Evolutionary conservation across 1,140 invertebrate genomes (phyloP).

Genomic region (Bombus polaris): DNA sequence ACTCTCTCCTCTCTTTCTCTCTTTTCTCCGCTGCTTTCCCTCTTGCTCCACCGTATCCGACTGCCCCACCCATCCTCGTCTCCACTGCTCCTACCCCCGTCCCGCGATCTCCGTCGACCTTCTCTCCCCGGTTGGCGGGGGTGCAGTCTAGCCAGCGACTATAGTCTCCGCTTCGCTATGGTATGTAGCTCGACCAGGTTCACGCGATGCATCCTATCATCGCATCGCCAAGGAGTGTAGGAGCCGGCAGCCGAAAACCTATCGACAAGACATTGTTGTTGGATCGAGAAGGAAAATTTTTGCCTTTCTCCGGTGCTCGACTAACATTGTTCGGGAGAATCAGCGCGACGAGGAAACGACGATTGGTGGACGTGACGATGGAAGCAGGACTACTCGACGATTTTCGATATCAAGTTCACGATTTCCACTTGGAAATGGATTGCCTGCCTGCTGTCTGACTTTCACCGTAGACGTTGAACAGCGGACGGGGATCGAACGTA

Average conservation of each 20-base stretch:
- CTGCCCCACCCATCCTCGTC: constrained; percentile 52
- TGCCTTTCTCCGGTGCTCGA: constrained; percentile 8
- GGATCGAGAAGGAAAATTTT: constrained; percentile 49
- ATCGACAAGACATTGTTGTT: constrained; percentile 57
- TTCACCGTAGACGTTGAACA: neutral
- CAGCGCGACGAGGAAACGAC: neutral
- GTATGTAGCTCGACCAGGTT: constrained; percentile 28
- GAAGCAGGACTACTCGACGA: constrained; percentile 6
- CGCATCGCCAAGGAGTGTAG: constrained; percentile 36
- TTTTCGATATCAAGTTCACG: constrained; percentile 19
- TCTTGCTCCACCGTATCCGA: constrained; percentile 28
- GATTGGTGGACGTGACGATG: constrained; percentile 12
- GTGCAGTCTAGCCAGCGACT: constrained; percentile 75
- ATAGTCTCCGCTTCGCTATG: constrained; percentile 63
- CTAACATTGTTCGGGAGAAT: neutral
- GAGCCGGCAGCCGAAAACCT: constrained; percentile 46
- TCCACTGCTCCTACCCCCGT: constrained; percentile 47
- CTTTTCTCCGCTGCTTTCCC: constrained; percentile 8
- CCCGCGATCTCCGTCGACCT: constrained; percentile 62
- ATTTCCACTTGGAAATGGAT: neutral
- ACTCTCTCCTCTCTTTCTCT: constrained; percentile 8
- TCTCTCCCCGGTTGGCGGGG: constrained; percentile 68
- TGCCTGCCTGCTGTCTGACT: neutral
- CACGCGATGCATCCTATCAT: constrained; percentile 7
- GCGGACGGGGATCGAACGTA: neutral